A percentile compares a stretch with the other conserved stretches of the same genome.
These are phyloP conservation scores for Chymomyza fuscimana DNA, from an alignment of 2,888 invertebrate genomes.

Conservation along the genomic window DNA sequence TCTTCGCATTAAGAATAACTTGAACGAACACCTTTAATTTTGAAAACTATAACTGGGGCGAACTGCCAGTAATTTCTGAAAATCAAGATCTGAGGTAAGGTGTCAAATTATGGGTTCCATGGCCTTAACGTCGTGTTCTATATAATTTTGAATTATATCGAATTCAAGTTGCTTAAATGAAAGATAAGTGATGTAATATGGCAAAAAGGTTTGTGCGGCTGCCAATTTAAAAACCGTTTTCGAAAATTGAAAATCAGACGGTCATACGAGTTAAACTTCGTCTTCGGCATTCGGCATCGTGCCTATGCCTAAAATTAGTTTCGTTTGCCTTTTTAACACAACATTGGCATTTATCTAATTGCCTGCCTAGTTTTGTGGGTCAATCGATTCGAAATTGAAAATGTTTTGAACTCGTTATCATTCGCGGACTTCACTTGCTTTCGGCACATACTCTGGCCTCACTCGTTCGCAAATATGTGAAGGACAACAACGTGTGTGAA, in stretches of 20 bases:
- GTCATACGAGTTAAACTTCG: conserved; percentile 24
- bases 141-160: background rate
- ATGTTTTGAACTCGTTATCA: conserved; percentile 73
- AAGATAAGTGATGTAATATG: conserved; percentile 60
- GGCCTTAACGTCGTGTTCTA: background rate
- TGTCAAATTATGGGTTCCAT: background rate
- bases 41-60: conserved; percentile 24
- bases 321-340: conserved; percentile 36
- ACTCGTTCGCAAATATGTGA: conserved; percentile 72
- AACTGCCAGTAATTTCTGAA: conserved; percentile 24
- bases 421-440: conserved; percentile 54
- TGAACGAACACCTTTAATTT: background rate
- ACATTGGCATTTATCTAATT: conserved; percentile 17
- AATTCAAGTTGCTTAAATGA: background rate
- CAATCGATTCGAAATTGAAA: conserved; percentile 69
- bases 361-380: conserved; percentile 56
- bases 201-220: conserved; percentile 25
- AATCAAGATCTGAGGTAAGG: conserved; percentile 32
- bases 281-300: conserved; percentile 17
- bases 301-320: conserved; percentile 59
- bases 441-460: conserved; percentile 48
- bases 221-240: conserved; percentile 38
- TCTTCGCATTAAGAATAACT: background rate
- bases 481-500: conserved; percentile 69
- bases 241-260: conserved; percentile 33